phyloP scores from a whole-genome alignment of 2,888 invertebrate species.

The Drosophila aldrichi region DNA sequence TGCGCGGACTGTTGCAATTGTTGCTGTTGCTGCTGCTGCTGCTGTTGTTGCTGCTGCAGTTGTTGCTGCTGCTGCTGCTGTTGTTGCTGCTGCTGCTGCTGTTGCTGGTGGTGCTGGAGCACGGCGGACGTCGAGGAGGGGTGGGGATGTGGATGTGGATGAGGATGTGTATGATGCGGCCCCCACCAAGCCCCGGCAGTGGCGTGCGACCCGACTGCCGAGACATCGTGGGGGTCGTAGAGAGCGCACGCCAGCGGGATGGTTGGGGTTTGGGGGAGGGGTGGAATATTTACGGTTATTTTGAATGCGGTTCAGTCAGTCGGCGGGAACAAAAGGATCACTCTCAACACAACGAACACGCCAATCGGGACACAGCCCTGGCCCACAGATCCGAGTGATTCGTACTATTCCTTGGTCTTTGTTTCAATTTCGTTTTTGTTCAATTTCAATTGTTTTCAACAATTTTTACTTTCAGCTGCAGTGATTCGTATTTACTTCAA shows the following conservation, averaged over 20 bases:
- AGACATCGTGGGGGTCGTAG: conserved; percentile 86
- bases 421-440: background rate
- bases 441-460: background rate
- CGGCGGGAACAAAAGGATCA: conserved; percentile 38
- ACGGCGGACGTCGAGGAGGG: conserved; percentile 85
- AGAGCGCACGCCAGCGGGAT: conserved; percentile 86
- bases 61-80: conserved; percentile 44
- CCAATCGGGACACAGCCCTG: conserved; percentile 30
- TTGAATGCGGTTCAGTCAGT: conserved; percentile 83
- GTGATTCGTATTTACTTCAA: conserved; percentile 5
- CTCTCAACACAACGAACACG: conserved; percentile 21
- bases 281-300: conserved; percentile 86
- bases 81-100: background rate
- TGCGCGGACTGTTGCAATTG: conserved; percentile 70
- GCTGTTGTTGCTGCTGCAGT: conserved; percentile 83
- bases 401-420: background rate
- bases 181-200: conserved; percentile 86
- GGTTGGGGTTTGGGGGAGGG: conserved; percentile 86
- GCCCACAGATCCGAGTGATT: conserved; percentile 12
- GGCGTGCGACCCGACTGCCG: conserved; percentile 86
- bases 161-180: conserved; percentile 84
- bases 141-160: conserved; percentile 74
- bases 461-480: background rate
- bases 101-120: conserved; percentile 78
- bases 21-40: conserved; percentile 1